Conservation (phyloP, 2,797 vertebrate species). For the Eptatretus atami region DNA sequence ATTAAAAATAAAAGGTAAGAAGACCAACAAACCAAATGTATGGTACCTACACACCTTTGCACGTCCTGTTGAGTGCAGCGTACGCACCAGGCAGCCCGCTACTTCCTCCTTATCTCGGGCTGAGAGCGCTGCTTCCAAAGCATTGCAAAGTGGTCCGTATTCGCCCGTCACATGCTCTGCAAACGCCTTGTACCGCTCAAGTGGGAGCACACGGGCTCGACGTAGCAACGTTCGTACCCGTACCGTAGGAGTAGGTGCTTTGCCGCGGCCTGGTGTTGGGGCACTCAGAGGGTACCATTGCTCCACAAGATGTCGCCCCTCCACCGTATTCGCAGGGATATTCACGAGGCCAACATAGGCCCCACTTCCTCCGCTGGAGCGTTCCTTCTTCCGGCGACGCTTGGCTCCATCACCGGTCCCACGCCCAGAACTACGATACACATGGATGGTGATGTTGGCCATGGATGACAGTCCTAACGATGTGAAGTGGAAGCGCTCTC, state of each 20-base stretch:
- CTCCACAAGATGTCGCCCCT: conserved; percentile 53
- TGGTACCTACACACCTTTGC: conserved; percentile 40
- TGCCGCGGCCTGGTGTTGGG: conserved; percentile 58
- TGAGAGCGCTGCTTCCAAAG: conserved; percentile 65
- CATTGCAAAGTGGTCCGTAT: conserved; percentile 69
- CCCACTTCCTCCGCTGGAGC: conserved; percentile 16
- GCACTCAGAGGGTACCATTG: conserved; percentile 73
- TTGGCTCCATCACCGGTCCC: neutral
- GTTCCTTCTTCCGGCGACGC: conserved; percentile 82
- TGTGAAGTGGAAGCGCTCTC: conserved; percentile 92
- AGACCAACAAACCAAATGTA: no score
- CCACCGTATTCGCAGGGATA: conserved; percentile 31
- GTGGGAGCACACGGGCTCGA: conserved; percentile 79
- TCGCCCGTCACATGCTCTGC: conserved; percentile 93
- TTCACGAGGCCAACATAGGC: conserved; percentile 32
- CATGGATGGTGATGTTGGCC: conserved; percentile 48
- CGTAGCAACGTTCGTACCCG: conserved; percentile 80
- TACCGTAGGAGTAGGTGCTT: conserved; percentile 59
- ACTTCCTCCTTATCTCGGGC: conserved; percentile 98
- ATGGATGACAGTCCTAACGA: conserved; percentile 37
- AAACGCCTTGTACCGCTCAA: conserved; percentile 98
- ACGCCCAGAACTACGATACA: conserved; percentile 18
- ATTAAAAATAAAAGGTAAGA: no score
- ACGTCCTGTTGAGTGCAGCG: conserved; percentile 89
- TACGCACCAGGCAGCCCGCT: conserved; percentile 71